Base-by-base conservation (phyloP, 2,797 vertebrate genomes). In the Cossypha heuglini region DNA sequence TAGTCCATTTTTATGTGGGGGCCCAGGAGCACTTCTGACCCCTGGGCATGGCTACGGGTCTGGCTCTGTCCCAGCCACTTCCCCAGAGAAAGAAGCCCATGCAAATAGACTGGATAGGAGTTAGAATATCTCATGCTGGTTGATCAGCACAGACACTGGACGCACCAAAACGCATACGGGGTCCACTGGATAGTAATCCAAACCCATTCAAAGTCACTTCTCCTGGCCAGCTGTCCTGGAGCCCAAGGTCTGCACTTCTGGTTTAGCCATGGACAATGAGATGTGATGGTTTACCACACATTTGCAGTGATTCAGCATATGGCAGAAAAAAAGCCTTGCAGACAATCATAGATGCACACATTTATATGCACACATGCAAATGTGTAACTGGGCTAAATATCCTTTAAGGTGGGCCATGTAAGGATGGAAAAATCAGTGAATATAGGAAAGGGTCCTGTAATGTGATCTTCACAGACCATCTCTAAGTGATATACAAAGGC, bases 161-260 rank as follows among this genome's bases (percentile, higher is more conserved):
- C 33, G 15, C 25, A 57, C 13, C 0, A 1, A 69, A 28, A 28
- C 24, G 11, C 1, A 0, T 28, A 18, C 35, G 28, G 40, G 22
- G 5, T 17, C 15, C 29, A 38, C 6, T 5, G 4, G 7, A 48
- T 33, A 74, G 49, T 15, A 77, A 71, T 6, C 9, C 16, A 13
- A 63, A 4, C 9, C 3, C 16, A 40, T 13, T 7, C 16, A 26
- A 73, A 16, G 58, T 55, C 5, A 3, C 2, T 77, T 66, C 24
- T 78, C 8, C 84, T 37, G 22, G 52, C 8, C 66, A 61, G 42
- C 33, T 22, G 20, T 26, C 10, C 38, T 22, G 6, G 8, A 90
- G 2, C 11, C 25, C 12, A 25, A 6, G 4, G 35, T 57, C 51
- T 66, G 29, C 9, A 16, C 26, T 51, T 57, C 20, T 52, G 9